Base-by-base conservation (phyloP, 2,797 vertebrate species). In the Natrix natrix region DNA sequence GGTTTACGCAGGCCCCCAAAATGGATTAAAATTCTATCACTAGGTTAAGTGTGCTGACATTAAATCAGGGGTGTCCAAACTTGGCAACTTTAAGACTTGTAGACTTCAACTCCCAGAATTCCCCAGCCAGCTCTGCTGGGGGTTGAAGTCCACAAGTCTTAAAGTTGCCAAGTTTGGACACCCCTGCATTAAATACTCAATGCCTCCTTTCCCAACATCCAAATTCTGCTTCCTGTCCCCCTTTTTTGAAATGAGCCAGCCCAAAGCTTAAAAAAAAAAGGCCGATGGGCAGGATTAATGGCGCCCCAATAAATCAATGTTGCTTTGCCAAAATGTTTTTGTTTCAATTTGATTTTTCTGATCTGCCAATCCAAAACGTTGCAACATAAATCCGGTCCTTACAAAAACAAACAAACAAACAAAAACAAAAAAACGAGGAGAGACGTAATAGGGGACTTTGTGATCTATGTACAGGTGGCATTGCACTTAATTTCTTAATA, bases 401-500 rank as follows among this genome's bases (percentile, higher is more conserved):
- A 97, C 95, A 91, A 96, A 87, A 59, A 37, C 32, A 37, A 37
- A 57, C 32, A 37, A 37, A 37, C 32, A 20, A 59, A 59, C 16
- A 56, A 14, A 56, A 59, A 59, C 54, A 8, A 8, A 5, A 60
- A 96, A 91, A 32, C 43, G 57, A 48, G 87, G 59, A 52, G 94
- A 95, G 59, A 54, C 16, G 20, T 28, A 86, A 5, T 5, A 94
- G 83, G 91, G 94, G 93, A 95, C 22, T 87, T 89, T 95, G 3
- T 87, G 89, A 93, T 96, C 96, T 97, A 97, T 98, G 95, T 97
- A 98, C 97, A 98, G 54, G 95, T 78, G 48, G 96, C 56, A 98
- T 98, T 98, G 98, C 98, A 98, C 98, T 98, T 97, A 97, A 98
- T 98, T 98, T 97, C 97, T 95, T 74, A 97, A 97, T 98, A 98